These are phyloP conservation scores for Microcaecilia unicolor DNA, from an alignment of 2,797 vertebrate genomes.

Conservation along the genomic window DNA sequence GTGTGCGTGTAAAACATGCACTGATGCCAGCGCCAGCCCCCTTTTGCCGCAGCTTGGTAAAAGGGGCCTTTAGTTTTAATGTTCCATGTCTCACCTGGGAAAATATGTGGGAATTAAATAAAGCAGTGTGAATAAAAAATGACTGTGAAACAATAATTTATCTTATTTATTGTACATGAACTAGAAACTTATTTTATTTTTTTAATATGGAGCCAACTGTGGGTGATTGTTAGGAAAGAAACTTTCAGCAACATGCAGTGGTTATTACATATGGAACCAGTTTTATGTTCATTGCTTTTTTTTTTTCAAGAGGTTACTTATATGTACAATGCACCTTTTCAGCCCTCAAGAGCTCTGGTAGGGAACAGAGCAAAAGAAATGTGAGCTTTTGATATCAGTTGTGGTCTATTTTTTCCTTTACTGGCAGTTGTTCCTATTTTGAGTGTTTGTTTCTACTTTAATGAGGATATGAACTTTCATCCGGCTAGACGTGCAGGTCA, in stretches of 20 bases:
- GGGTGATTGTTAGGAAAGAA: slow-evolving; percentile 14
- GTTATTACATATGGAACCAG: slow-evolving; percentile 19
- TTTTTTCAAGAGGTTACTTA: slow-evolving; percentile 34
- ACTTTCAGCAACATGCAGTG: slow-evolving; percentile 19
- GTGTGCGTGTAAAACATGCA: too few relatives aligned
- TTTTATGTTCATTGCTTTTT: slow-evolving; percentile 43
- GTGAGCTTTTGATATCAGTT: slow-evolving; percentile 21
- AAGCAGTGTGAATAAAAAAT: too few relatives aligned
- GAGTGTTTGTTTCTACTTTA: slow-evolving; percentile 70
- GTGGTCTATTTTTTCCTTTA: slow-evolving; percentile 29
- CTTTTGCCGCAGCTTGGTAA: too few relatives aligned
- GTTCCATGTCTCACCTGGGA: too few relatives aligned
- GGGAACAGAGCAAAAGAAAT: slow-evolving; percentile 26
- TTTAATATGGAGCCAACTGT: slow-evolving; percentile 3
- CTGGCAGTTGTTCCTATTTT: slow-evolving; percentile 52
- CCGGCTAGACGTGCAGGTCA: slow-evolving; percentile 52
- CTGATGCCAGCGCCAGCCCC: too few relatives aligned
- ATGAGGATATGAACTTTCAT: slow-evolving; percentile 69
- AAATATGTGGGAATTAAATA: too few relatives aligned
- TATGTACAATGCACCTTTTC: slow-evolving; percentile 22
- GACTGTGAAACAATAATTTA: too few relatives aligned
- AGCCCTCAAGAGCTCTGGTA: slow-evolving; percentile 11
- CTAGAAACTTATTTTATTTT: too few relatives aligned
- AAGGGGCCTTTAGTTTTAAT: too few relatives aligned
- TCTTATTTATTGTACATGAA: too few relatives aligned